A percentile compares a stretch with the other conserved stretches of the same genome.
Conservation (phyloP, 1,140 invertebrate species). For the Himalopsyche phryganea region DNA sequence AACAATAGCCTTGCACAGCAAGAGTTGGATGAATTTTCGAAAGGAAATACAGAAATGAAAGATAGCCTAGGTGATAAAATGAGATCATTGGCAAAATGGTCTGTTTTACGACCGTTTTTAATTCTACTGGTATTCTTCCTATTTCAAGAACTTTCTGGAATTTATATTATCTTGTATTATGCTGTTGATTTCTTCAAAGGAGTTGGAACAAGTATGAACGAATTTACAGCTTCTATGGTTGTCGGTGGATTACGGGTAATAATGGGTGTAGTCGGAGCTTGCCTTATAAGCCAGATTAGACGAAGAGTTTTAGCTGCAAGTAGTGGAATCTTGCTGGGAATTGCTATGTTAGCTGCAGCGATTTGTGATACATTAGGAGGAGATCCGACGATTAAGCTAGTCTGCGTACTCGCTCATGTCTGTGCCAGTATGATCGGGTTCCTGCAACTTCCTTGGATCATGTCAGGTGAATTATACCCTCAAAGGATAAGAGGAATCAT, state of each 20-base stretch:
- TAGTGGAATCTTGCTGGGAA: conserved; percentile 61
- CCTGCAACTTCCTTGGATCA: conserved; percentile 70
- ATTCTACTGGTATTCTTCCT: conserved; percentile 63
- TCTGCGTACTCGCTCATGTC: conserved; percentile 64
- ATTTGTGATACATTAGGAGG: conserved; percentile 50
- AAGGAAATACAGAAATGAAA: conserved; percentile 44
- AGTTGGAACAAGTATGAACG: conserved; percentile 63
- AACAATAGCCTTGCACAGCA: conserved; percentile 55
- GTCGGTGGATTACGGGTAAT: conserved; percentile 66
- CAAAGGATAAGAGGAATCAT: conserved; percentile 63
- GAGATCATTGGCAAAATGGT: conserved; percentile 39
- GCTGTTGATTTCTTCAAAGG: conserved; percentile 67
- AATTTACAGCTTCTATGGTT: conserved; percentile 68
- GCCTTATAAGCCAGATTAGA: conserved; percentile 67
- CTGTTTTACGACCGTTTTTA: conserved; percentile 61
- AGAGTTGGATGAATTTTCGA: conserved; percentile 56
- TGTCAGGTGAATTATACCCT: conserved; percentile 72
- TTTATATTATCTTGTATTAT: conserved; percentile 76
- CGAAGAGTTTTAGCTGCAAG: conserved; percentile 63
- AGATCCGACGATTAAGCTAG: conserved; percentile 56
- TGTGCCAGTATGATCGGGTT: conserved; percentile 71
- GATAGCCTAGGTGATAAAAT: conserved; percentile 43
- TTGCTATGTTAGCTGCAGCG: conserved; percentile 58
- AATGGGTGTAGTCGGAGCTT: conserved; percentile 64
- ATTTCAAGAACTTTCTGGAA: conserved; percentile 68